Conservation (phyloP, 2,113 vertebrate species). For the Poecile atricapillus region DNA sequence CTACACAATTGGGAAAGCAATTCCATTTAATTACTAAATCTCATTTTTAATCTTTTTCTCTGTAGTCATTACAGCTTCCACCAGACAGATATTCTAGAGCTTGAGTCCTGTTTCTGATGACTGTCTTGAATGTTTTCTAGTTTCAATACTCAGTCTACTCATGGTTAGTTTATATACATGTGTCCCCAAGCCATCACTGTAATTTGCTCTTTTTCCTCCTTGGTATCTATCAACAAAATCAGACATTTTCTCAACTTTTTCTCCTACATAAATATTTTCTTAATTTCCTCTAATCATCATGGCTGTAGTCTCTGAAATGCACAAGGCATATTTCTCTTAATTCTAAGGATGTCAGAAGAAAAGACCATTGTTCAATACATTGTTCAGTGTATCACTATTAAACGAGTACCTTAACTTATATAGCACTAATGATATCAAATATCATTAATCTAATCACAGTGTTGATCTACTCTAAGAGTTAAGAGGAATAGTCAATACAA, state of each 20-base stretch:
- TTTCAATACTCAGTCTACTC: background rate
- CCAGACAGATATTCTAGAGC: background rate
- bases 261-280: background rate
- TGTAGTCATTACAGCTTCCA: background rate
- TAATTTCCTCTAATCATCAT: background rate
- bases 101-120: background rate
- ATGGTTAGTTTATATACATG: accelerated
- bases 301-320: background rate
- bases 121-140: background rate
- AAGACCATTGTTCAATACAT: background rate
- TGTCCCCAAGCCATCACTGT: background rate
- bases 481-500: background rate
- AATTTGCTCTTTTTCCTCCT: background rate
- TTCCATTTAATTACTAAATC: background rate
- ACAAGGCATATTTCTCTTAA: background rate
- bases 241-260: background rate
- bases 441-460: background rate
- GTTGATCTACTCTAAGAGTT: background rate
- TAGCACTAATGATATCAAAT: background rate
- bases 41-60: background rate
- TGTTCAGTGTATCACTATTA: background rate
- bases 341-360: background rate
- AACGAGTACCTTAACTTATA: background rate
- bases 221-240: background rate
- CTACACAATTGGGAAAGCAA: background rate